Percentiles rank a stretch among this genome's conserved stretches.
phyloP scores from a whole-genome alignment of 2,888 invertebrate species.

The Aquatica leii region DNA sequence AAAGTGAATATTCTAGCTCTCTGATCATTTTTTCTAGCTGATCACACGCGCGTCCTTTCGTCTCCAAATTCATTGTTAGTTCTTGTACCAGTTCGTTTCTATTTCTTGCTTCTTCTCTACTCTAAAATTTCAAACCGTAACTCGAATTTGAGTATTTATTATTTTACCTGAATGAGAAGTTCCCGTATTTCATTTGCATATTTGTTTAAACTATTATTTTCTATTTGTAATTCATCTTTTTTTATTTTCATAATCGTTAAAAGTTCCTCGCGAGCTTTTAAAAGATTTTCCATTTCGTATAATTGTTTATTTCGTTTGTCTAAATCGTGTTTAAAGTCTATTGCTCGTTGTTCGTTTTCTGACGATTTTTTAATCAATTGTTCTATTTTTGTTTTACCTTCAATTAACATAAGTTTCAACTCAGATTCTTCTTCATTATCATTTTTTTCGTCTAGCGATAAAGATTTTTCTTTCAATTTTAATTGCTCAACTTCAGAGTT shows the following conservation, averaged over 20 bases:
- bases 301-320: conserved; percentile 69
- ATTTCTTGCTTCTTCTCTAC: conserved; percentile 45
- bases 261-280: conserved; percentile 69
- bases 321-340: conserved; percentile 66
- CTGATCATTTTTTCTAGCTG: conserved; percentile 52
- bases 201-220: conserved; percentile 59
- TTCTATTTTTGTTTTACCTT: conserved; percentile 52
- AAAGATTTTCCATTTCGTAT: conserved; percentile 68
- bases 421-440: conserved; percentile 50
- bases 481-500: conserved; percentile 50
- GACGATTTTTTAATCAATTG: conserved; percentile 45
- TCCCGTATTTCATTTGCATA: conserved; percentile 54
- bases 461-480: conserved; percentile 40
- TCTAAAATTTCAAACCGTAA: conserved; percentile 34
- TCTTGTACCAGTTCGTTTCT: conserved; percentile 50
- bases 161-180: conserved; percentile 51
- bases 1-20: conserved; percentile 51
- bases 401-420: conserved; percentile 53
- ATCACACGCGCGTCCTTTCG: conserved; percentile 46
- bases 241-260: conserved; percentile 65
- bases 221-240: conserved; percentile 65
- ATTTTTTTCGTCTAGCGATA: conserved; percentile 18
- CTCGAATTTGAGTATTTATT: background rate
- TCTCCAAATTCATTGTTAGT: conserved; percentile 49
- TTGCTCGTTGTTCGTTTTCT: conserved; percentile 58